Conservation (phyloP, 2,113 vertebrate genomes). For the Junco hyemalis region DNA sequence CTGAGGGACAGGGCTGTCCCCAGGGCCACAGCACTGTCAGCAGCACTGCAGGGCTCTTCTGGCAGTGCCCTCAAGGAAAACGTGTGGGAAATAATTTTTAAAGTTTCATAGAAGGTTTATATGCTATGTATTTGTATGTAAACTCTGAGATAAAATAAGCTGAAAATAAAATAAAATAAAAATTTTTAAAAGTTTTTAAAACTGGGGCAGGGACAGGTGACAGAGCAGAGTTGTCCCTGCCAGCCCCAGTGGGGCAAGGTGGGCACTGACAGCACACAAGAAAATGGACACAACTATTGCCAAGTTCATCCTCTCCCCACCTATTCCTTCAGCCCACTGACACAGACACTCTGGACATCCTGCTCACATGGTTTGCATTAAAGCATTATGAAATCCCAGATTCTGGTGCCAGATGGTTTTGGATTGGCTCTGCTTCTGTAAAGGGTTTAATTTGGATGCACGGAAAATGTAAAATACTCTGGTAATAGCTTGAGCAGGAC, state of each 20-base stretch:
- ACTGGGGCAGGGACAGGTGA: background rate
- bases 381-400: slow-evolving; percentile 48
- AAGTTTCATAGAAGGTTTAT: background rate
- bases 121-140: background rate
- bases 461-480: slow-evolving; percentile 42
- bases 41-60: background rate
- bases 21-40: background rate
- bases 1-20: background rate
- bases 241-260: background rate
- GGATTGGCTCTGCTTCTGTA: slow-evolving; percentile 22
- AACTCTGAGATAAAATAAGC: background rate
- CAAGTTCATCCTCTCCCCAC: background rate
- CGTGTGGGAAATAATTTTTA: background rate
- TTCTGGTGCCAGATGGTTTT: slow-evolving; percentile 49
- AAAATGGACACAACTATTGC: background rate
- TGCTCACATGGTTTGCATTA: slow-evolving; percentile 52
- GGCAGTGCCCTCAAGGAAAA: background rate
- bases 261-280: background rate
- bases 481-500: slow-evolving; percentile 41
- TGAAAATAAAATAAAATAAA: background rate
- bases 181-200: background rate
- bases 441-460: slow-evolving; percentile 40
- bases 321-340: background rate
- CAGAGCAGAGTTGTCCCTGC: background rate
- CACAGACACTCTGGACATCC: background rate